Evolutionary conservation across 2,888 invertebrate species (phyloP).

Genomic region (Sceliomorpha sp.): DNA sequence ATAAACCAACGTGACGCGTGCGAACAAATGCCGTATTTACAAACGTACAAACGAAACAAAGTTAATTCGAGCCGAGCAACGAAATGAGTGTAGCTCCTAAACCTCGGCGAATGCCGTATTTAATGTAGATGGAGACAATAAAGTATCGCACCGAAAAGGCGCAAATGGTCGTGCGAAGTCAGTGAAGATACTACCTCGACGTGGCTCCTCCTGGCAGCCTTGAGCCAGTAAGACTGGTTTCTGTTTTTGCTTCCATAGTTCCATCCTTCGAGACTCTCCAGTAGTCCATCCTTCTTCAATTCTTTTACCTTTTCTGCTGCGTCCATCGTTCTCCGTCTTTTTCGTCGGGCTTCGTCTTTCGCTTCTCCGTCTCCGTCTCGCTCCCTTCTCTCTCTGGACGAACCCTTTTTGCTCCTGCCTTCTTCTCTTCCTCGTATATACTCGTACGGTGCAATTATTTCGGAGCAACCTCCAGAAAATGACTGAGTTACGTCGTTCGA

Average conservation of each 20-base stretch:
- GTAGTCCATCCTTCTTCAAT: conserved; percentile 72
- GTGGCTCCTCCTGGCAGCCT: conserved; percentile 70
- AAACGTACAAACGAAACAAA: no score
- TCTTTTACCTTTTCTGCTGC: conserved; percentile 60
- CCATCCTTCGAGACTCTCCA: conserved; percentile 75
- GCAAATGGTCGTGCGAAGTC: conserved; percentile 41
- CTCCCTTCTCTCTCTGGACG: conserved; percentile 41
- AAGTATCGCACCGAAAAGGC: conserved; percentile 52
- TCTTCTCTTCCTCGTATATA: conserved; percentile 53
- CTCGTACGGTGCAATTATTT: conserved; percentile 60
- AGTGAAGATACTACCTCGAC: conserved; percentile 48
- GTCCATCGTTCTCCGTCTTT: conserved; percentile 52
- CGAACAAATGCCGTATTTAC: no score
- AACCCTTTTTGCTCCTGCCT: conserved; percentile 54
- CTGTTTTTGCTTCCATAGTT: conserved; percentile 78
- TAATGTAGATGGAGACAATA: conserved; percentile 52
- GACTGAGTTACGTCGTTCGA: conserved; percentile 54
- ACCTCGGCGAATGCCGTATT: conserved; percentile 47
- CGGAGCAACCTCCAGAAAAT: conserved; percentile 59
- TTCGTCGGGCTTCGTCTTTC: conserved; percentile 28
- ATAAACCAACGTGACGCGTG: no score
- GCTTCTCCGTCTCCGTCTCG: conserved; percentile 7
- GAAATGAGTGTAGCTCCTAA: no score
- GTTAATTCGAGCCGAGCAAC: no score
- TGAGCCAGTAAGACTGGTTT: conserved; percentile 80